phyloP scores from a whole-genome alignment of 2,113 vertebrate species.

The Furnarius figulus region DNA sequence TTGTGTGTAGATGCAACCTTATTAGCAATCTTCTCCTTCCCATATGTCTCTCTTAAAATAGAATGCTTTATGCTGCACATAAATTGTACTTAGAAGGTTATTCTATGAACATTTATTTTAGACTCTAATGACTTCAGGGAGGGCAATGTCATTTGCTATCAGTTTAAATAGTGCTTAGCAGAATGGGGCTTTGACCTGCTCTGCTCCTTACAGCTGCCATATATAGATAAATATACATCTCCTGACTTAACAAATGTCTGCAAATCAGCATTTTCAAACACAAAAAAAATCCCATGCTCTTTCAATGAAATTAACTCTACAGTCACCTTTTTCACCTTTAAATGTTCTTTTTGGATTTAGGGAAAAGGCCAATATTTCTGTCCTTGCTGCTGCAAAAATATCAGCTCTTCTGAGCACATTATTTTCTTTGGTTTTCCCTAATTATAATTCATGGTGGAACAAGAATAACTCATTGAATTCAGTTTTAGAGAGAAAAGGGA shows the following conservation, averaged over 20 bases:
- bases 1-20: not conserved
- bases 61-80: constrained; percentile 15
- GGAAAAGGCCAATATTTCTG: not conserved
- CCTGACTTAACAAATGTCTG: not conserved
- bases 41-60: constrained; percentile 39
- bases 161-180: constrained; percentile 9
- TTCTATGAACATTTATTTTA: constrained; percentile 45
- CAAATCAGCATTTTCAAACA: constrained; percentile 3
- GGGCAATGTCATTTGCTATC: constrained; percentile 1
- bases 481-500: not conserved
- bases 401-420: not conserved
- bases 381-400: not conserved
- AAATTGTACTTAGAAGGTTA: constrained; percentile 47
- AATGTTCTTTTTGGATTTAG: not conserved
- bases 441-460: not conserved
- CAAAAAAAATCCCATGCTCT: not conserved
- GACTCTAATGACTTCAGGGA: not conserved
- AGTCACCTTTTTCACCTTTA: not conserved
- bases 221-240: constrained; percentile 1
- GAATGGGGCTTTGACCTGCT: constrained; percentile 11
- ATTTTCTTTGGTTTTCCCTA: not conserved
- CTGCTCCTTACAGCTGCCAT: not conserved
- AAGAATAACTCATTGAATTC: not conserved
- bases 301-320: not conserved
- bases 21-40: constrained; percentile 2